These are phyloP conservation scores for Choristoneura fumiferana DNA, from an alignment of 1,140 invertebrate genomes.

Conservation along the genomic window DNA sequence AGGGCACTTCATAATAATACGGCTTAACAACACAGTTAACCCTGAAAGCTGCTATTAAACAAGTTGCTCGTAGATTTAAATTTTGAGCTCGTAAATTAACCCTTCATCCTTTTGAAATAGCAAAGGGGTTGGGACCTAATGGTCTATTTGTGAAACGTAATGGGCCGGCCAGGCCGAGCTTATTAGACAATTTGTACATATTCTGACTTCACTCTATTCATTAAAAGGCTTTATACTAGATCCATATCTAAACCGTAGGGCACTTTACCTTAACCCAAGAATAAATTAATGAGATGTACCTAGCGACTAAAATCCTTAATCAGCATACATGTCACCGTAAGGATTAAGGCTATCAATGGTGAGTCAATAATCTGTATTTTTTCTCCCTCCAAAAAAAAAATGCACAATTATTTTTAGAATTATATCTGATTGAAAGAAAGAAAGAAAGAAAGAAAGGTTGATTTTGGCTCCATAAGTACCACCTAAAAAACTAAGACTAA, in stretches of 20 bases:
- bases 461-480: too few relatives aligned
- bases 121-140: slow-evolving; percentile 76
- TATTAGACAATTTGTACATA: slow-evolving; percentile 74
- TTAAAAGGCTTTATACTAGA: slow-evolving; percentile 38
- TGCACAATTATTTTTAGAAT: too few relatives aligned
- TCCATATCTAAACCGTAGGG: slow-evolving; percentile 24
- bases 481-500: too few relatives aligned
- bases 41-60: slow-evolving; percentile 65
- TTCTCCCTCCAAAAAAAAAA: too few relatives aligned
- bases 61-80: slow-evolving; percentile 76
- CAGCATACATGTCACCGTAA: too few relatives aligned
- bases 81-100: slow-evolving; percentile 78
- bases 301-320: too few relatives aligned
- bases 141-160: slow-evolving; percentile 76
- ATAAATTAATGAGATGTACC: background rate
- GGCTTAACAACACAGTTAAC: slow-evolving; percentile 72
- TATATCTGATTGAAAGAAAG: too few relatives aligned
- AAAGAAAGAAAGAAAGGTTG: too few relatives aligned
- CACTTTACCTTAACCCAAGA: slow-evolving; percentile 4
- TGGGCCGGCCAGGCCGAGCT: slow-evolving; percentile 66
- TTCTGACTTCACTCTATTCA: slow-evolving; percentile 61
- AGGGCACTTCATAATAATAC: slow-evolving; percentile 60
- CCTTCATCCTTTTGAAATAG: slow-evolving; percentile 77
- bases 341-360: too few relatives aligned
- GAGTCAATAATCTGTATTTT: too few relatives aligned